Conservation (phyloP, 2,797 vertebrate species). For the Gallinago solitaria region DNA sequence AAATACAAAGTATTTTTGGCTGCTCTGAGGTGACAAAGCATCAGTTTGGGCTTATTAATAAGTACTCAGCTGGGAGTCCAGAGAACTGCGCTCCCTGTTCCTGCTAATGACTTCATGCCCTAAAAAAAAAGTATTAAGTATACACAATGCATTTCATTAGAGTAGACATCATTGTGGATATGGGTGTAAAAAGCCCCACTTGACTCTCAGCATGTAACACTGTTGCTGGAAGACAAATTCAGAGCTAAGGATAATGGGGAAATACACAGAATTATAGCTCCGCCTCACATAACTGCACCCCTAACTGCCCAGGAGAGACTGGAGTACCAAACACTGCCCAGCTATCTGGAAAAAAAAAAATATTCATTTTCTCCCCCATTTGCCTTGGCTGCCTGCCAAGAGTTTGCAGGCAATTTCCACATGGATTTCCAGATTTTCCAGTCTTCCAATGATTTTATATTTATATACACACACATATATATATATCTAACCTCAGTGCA, state of each 20-base stretch:
- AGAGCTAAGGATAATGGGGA: slow-evolving; percentile 9
- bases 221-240: neutral
- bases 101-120: neutral
- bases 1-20: neutral
- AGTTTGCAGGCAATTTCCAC: neutral
- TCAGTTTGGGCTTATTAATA: neutral
- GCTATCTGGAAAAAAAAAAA: rapidly evolving
- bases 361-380: neutral
- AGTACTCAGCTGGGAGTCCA: neutral
- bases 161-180: neutral
- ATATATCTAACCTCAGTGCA: neutral
- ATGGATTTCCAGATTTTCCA: neutral
- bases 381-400: neutral
- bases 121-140: neutral
- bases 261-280: slow-evolving; percentile 41
- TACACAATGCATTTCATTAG: neutral
- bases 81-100: neutral
- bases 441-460: neutral
- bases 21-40: neutral
- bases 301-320: neutral
- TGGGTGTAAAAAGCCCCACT: neutral
- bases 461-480: no score
- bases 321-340: neutral
- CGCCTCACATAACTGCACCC: neutral
- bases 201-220: neutral